These are phyloP conservation scores for Eciton burchellii DNA, from an alignment of 1,140 invertebrate genomes.

Conservation along the genomic window DNA sequence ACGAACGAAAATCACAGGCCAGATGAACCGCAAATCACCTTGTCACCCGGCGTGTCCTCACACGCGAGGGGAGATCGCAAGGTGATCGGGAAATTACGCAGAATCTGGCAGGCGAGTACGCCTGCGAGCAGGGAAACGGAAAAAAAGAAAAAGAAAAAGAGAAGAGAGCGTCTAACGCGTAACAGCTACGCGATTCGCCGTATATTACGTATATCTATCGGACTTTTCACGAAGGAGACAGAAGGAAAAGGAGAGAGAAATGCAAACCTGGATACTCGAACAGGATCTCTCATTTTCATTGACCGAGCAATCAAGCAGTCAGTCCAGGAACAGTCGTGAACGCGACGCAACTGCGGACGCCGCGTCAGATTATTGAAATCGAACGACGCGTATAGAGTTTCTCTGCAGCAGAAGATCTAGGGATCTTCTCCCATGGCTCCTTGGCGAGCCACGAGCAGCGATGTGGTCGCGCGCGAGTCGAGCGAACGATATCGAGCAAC, in stretches of 20 bases:
- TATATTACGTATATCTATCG: conserved; percentile 36
- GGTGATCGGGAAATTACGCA: conserved; percentile 40
- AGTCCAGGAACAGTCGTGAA: conserved; percentile 42
- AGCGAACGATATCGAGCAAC: background rate
- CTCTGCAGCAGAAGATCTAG: background rate
- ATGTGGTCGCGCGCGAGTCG: background rate
- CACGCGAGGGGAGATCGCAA: conserved; percentile 28
- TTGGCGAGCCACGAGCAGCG: background rate
- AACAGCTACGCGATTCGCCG: conserved; percentile 80
- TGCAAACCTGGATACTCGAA: conserved; percentile 17
- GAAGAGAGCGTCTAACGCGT: conserved; percentile 76
- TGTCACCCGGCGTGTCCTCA: conserved; percentile 16
- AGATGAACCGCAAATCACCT: background rate
- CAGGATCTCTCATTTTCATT: conserved; percentile 58
- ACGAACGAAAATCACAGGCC: background rate
- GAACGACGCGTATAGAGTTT: conserved; percentile 31
- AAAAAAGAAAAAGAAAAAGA: conserved; percentile 43
- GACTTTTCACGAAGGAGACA: conserved; percentile 51
- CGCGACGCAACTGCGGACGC: conserved; percentile 9
- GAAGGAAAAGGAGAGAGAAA: background rate
- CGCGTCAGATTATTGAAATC: background rate
- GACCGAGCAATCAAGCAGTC: conserved; percentile 33
- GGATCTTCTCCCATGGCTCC: background rate
- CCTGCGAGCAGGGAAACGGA: conserved; percentile 31
- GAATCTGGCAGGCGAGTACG: background rate